These are phyloP conservation scores for Cebidichthys violaceus DNA, from an alignment of 2,113 vertebrate species.

Conservation along the genomic window DNA sequence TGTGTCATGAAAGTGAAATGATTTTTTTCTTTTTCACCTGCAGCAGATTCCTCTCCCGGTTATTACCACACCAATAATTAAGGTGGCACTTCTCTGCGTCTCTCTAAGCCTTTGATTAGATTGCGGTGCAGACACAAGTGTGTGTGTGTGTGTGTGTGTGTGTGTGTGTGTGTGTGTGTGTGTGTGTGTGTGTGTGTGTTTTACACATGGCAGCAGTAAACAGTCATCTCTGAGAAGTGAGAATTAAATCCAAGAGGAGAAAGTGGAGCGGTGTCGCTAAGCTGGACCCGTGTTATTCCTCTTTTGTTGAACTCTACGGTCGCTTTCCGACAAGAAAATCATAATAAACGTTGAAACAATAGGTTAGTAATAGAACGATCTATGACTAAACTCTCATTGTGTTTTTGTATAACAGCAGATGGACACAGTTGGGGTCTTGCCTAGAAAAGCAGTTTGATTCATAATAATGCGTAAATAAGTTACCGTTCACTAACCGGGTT, in stretches of 20 bases:
- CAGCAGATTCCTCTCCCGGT: slow-evolving; percentile 1
- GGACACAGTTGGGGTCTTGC: no score
- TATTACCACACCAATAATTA: not conserved
- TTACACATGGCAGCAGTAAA: slow-evolving; percentile 7
- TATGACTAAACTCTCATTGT: no score
- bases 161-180: no score
- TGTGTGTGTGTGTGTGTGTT: not conserved
- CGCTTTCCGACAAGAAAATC: not conserved
- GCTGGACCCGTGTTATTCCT: not conserved
- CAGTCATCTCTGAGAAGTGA: slow-evolving; percentile 17
- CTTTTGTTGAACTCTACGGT: not conserved
- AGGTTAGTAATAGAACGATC: not conserved
- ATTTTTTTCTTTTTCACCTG: slow-evolving; percentile 13
- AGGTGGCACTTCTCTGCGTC: not conserved
- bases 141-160: no score
- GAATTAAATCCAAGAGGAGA: slow-evolving; percentile 15
- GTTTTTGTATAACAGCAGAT: no score
- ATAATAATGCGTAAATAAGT: no score
- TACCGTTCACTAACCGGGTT: no score
- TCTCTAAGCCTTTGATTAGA: slow-evolving; percentile 32
- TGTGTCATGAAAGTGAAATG: slow-evolving; percentile 33
- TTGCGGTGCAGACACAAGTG: slow-evolving; percentile 8
- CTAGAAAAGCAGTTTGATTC: no score
- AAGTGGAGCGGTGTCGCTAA: slow-evolving; percentile 35
- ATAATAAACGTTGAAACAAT: not conserved